A percentile compares a stretch with the other conserved stretches of the same genome.
Evolutionary conservation across 2,888 invertebrate species (phyloP).

Genomic region (Eulithis prunata): DNA sequence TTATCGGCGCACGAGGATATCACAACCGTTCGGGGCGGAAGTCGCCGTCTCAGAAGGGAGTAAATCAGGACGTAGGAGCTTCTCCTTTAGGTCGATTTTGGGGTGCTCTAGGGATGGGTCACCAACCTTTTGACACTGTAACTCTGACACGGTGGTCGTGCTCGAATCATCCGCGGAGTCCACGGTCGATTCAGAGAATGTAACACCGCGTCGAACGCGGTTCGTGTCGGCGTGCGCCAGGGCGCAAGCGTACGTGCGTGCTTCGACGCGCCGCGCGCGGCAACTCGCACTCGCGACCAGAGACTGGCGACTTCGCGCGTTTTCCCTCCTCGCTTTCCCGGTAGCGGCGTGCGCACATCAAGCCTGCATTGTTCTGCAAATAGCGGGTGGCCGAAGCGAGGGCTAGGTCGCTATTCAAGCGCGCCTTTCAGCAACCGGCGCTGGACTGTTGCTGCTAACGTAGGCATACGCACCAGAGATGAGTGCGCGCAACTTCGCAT

Average conservation of each 20-base stretch:
- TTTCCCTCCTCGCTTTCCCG: constrained; percentile 80
- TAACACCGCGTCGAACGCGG: constrained; percentile 81
- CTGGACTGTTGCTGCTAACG: constrained; percentile 58
- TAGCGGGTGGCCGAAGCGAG: constrained; percentile 64
- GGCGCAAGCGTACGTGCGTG: constrained; percentile 69
- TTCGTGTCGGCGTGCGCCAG: constrained; percentile 76
- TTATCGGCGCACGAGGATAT: constrained; percentile 68
- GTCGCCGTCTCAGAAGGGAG: constrained; percentile 46
- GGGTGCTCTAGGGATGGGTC: constrained; percentile 64
- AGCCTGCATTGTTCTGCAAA: constrained; percentile 82
- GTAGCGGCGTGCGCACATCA: constrained; percentile 80
- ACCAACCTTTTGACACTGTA: constrained; percentile 84
- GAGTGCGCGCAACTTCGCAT: constrained; percentile 54
- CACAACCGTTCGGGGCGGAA: constrained; percentile 52
- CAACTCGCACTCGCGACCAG: constrained; percentile 76
- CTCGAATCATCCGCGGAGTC: constrained; percentile 57
- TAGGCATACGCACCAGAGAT: constrained; percentile 45
- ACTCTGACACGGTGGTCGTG: constrained; percentile 74
- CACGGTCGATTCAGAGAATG: constrained; percentile 79
- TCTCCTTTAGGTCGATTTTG: constrained; percentile 61
- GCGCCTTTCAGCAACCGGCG: constrained; percentile 57
- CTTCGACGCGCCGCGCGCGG: constrained; percentile 81
- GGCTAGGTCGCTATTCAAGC: constrained; percentile 74
- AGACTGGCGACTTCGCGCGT: constrained; percentile 73
- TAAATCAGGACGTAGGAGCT: constrained; percentile 51